Percentiles rank a stretch among this genome's conserved stretches.
phyloP scores from a whole-genome alignment of 2,888 invertebrate genomes.

The Apantesis nais region DNA sequence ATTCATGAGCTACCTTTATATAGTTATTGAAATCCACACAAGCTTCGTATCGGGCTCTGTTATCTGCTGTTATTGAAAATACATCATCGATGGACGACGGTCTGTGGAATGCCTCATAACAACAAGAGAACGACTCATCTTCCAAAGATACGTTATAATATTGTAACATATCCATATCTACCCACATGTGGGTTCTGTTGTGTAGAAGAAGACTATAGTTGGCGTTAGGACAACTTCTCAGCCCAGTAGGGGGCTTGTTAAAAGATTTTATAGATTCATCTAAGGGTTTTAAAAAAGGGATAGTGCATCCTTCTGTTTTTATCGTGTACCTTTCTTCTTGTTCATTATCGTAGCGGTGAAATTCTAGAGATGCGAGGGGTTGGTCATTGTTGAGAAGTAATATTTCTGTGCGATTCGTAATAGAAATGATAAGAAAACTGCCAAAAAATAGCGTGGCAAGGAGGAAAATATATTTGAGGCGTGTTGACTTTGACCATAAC shows the following conservation, averaged over 20 bases:
- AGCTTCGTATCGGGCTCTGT: conserved; percentile 75
- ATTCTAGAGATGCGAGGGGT: conserved; percentile 48
- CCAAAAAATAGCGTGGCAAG: conserved; percentile 67
- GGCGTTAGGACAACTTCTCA: conserved; percentile 82
- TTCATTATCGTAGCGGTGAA: conserved; percentile 50
- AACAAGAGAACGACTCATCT: conserved; percentile 82
- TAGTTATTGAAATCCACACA: conserved; percentile 81
- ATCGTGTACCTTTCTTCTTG: conserved; percentile 78
- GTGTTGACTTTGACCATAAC: conserved; percentile 55
- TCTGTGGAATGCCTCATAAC: conserved; percentile 87
- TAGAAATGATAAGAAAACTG: conserved; percentile 68
- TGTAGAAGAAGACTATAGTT: conserved; percentile 84
- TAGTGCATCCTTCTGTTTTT: conserved; percentile 88
- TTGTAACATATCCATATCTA: conserved; percentile 74
- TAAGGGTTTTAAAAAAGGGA: conserved; percentile 87
- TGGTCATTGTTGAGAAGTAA: conserved; percentile 60
- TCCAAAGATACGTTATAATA: conserved; percentile 78
- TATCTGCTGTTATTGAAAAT: conserved; percentile 74
- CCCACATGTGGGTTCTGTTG: conserved; percentile 86
- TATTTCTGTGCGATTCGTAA: conserved; percentile 64
- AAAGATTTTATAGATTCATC: conserved; percentile 84
- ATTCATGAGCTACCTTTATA: conserved; percentile 86
- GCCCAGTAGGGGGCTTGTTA: conserved; percentile 75
- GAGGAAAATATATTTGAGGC: conserved; percentile 71
- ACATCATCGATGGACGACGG: conserved; percentile 76